These are phyloP conservation scores for Ailuropoda melanoleuca DNA, from an alignment of 2,113 vertebrate genomes.

Conservation along the genomic window DNA sequence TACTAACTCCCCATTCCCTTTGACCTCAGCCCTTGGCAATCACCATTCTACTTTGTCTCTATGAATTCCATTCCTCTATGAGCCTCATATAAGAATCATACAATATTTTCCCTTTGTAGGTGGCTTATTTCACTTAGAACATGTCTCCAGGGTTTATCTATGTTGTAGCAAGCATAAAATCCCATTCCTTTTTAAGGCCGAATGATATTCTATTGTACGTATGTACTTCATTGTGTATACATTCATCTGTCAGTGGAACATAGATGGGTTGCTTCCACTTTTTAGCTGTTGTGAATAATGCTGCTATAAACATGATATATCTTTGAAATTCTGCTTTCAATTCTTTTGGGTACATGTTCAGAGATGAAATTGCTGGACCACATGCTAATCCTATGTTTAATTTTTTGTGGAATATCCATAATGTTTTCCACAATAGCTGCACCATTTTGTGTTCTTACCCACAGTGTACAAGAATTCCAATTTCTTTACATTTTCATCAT, in stretches of 20 bases:
- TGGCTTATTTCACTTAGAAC: not conserved
- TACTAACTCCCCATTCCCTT: not conserved
- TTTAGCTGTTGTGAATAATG: not conserved
- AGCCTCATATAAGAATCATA: not conserved
- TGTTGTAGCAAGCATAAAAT: not conserved
- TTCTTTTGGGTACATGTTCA: not conserved
- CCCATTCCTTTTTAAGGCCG: not conserved
- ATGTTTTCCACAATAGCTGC: not conserved
- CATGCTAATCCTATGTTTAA: not conserved
- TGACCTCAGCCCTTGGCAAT: fast-evolving
- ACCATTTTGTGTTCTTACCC: not conserved
- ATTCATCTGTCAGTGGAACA: not conserved
- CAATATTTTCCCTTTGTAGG: not conserved
- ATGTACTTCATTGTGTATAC: not conserved
- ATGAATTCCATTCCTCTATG: not conserved
- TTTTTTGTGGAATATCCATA: not conserved
- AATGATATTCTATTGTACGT: not conserved
- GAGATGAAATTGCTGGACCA: not conserved
- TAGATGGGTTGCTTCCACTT: not conserved
- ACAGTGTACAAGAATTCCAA: not conserved
- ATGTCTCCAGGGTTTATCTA: not conserved
- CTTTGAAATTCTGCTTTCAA: not conserved
- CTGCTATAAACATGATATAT: not conserved
- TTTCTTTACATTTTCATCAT: not conserved
- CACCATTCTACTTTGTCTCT: not conserved